Evolutionary conservation across 2,888 invertebrate genomes (phyloP).

Genomic region (Stenoptilia bipunctidactyla): DNA sequence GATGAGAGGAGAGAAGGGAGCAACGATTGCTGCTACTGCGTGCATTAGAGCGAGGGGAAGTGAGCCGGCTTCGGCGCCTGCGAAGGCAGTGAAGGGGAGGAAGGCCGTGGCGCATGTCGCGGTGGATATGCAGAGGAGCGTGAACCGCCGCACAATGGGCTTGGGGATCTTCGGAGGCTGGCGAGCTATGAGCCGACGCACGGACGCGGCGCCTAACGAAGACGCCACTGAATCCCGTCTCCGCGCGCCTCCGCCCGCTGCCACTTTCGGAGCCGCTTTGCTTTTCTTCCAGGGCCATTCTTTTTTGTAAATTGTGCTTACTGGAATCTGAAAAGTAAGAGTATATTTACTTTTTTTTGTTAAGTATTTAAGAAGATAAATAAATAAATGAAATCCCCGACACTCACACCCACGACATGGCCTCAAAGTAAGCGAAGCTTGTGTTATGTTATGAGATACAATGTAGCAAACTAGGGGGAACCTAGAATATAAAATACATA

Average conservation of each 20-base stretch:
- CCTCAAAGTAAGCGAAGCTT: too few species aligned
- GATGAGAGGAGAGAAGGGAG: slow-evolving; percentile 54
- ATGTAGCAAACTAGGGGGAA: too few species aligned
- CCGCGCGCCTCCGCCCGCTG: slow-evolving; percentile 32
- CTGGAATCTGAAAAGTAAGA: slow-evolving; percentile 39
- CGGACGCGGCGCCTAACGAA: slow-evolving; percentile 82
- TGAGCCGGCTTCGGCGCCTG: slow-evolving; percentile 71
- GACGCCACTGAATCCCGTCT: slow-evolving; percentile 79
- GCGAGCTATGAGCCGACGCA: slow-evolving; percentile 77
- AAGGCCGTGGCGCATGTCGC: slow-evolving; percentile 75
- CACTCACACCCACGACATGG: too few species aligned
- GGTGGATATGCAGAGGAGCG: slow-evolving; percentile 71
- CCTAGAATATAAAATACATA: too few species aligned
- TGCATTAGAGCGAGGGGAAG: slow-evolving; percentile 74
- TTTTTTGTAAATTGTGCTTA: slow-evolving; percentile 52
- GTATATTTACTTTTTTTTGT: background rate
- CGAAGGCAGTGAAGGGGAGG: slow-evolving; percentile 68
- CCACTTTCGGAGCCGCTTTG: slow-evolving; percentile 30
- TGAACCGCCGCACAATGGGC: slow-evolving; percentile 56
- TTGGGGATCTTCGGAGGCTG: slow-evolving; percentile 61
- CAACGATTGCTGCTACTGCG: slow-evolving; percentile 70
- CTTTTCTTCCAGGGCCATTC: slow-evolving; percentile 63
- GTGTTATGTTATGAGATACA: too few species aligned
- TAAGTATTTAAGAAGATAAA: too few species aligned
- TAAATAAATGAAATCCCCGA: too few species aligned